Evolutionary conservation across 92 coral and sea anemone genomes (phyloP).

Genomic region (Pocillopora grandis): DNA sequence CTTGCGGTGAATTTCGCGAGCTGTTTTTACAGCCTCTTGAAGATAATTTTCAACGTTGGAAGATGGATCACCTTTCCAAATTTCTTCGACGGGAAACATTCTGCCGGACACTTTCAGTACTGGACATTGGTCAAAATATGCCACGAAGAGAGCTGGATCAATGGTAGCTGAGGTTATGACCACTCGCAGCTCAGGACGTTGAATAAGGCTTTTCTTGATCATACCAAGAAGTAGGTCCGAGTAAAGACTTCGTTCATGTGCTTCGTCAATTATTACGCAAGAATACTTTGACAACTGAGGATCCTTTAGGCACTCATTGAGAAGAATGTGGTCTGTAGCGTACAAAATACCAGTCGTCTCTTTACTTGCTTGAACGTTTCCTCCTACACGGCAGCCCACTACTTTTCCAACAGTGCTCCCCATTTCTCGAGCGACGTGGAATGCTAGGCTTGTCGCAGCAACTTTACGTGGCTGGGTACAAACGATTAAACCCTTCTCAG

Average conservation of each 20-base stretch:
- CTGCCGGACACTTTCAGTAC: conserved; percentile 85
- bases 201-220: conserved; percentile 77
- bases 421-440: conserved; percentile 79
- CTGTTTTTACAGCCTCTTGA: conserved; percentile 65
- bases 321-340: conserved; percentile 85
- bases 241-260: conserved; percentile 91
- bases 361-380: conserved; percentile 41
- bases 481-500: conserved; percentile 59
- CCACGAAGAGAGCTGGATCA: conserved; percentile 73
- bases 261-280: conserved; percentile 94
- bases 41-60: conserved; percentile 55
- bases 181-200: conserved; percentile 77
- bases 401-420: conserved; percentile 62
- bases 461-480: conserved; percentile 97
- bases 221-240: conserved; percentile 94
- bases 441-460: conserved; percentile 87
- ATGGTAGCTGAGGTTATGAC: conserved; percentile 95
- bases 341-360: conserved; percentile 61
- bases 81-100: conserved; percentile 87
- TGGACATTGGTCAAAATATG: conserved; percentile 76
- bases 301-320: conserved; percentile 85
- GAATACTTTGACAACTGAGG: conserved; percentile 66
- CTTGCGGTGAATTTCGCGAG: conserved; percentile 63
- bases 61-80: conserved; percentile 45
- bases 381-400: conserved; percentile 84